Percentiles rank a stretch among this genome's conserved stretches.
phyloP scores from a whole-genome alignment of 2,888 invertebrate genomes.

The Synanthedon formicaeformis region DNA sequence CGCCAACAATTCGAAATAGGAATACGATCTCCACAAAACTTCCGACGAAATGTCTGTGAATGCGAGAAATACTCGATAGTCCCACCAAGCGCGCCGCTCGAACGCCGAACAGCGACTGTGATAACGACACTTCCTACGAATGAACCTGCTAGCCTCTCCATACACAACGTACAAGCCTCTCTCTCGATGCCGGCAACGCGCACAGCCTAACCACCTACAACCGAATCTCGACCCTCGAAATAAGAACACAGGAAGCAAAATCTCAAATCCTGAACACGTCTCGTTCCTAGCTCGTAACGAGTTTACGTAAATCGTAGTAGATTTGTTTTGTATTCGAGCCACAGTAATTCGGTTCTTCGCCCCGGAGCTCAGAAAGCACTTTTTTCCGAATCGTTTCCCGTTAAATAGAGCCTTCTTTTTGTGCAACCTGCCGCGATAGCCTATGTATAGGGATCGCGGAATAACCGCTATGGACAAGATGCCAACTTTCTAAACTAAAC shows the following conservation, averaged over 20 bases:
- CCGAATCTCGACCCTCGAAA: conserved; percentile 33
- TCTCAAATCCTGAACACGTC: conserved; percentile 36
- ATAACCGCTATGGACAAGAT: conserved; percentile 63
- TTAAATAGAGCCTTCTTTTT: conserved; percentile 62
- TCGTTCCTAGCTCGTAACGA: conserved; percentile 59
- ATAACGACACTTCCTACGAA: conserved; percentile 61
- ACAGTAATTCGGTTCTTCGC: conserved; percentile 59
- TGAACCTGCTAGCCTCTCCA: conserved; percentile 56
- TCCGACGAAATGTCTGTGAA: conserved; percentile 33
- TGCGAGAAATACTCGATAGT: conserved; percentile 21
- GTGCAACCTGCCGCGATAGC: conserved; percentile 40
- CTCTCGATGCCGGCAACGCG: conserved; percentile 43
- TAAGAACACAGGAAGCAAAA: conserved; percentile 34
- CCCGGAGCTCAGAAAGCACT: conserved; percentile 41
- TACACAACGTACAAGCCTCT: conserved; percentile 49
- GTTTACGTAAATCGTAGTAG: conserved; percentile 68
- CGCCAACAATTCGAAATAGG: conserved; percentile 29
- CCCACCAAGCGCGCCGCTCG: conserved; percentile 49
- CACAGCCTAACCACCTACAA: conserved; percentile 23
- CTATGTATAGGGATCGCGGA: conserved; percentile 55
- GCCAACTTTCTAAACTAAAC: conserved; percentile 68
- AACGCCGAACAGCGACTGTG: conserved; percentile 66
- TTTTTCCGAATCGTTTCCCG: conserved; percentile 52
- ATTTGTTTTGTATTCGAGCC: conserved; percentile 58
- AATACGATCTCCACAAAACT: conserved; percentile 58